A percentile compares a stretch with the other conserved stretches of the same genome.
Evolutionary conservation across 2,113 vertebrate genomes (phyloP).

Genomic region (Varanus salvator): DNA sequence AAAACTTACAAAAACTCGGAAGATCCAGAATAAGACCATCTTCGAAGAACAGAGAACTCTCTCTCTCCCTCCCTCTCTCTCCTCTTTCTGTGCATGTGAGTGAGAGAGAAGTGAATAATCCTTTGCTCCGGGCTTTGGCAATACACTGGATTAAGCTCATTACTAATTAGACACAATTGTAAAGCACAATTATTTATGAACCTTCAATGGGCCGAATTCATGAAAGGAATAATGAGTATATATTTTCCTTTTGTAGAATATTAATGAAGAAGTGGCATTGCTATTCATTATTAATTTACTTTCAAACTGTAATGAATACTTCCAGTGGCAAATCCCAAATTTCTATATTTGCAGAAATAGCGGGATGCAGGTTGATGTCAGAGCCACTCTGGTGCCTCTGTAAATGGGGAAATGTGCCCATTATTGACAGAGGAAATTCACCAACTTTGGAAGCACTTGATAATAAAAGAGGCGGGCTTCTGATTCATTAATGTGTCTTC

Average conservation of each 20-base stretch:
- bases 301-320: slow-evolving; percentile 76
- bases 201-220: slow-evolving; percentile 73
- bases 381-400: slow-evolving; percentile 61
- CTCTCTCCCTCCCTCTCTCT: too few relatives aligned
- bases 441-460: slow-evolving; percentile 68
- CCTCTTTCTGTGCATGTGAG: neutral
- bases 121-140: slow-evolving; percentile 62
- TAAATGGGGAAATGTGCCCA: slow-evolving; percentile 71
- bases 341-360: slow-evolving; percentile 76
- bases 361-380: slow-evolving; percentile 63
- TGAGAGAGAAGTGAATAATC: neutral
- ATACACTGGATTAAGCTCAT: slow-evolving; percentile 73
- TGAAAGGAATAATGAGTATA: slow-evolving; percentile 72
- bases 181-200: slow-evolving; percentile 73
- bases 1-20: slow-evolving; percentile 12
- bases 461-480: slow-evolving; percentile 62
- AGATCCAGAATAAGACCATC: slow-evolving; percentile 25
- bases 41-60: slow-evolving; percentile 27
- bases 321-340: slow-evolving; percentile 76
- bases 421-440: slow-evolving; percentile 70
- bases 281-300: slow-evolving; percentile 76
- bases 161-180: slow-evolving; percentile 76
- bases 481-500: slow-evolving; percentile 62
- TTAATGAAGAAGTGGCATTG: slow-evolving; percentile 76
- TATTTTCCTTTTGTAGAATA: slow-evolving; percentile 76